Conservation (phyloP, 2,113 vertebrate genomes). For the Trematocara zebra region DNA sequence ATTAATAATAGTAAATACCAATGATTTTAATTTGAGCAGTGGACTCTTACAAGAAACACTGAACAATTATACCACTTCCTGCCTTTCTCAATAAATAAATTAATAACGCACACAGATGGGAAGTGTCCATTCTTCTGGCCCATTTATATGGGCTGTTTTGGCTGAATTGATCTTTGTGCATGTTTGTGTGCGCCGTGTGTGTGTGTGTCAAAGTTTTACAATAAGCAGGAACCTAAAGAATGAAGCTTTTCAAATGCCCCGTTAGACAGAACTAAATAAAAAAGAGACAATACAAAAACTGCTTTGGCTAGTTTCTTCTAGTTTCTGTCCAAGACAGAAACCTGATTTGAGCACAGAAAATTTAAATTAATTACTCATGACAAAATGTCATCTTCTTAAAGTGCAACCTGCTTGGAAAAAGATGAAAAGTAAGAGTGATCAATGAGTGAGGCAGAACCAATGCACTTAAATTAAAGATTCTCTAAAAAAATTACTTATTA, state of each 20-base stretch:
- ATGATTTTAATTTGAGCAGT: neutral
- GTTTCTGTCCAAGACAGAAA: neutral
- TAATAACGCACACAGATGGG: neutral
- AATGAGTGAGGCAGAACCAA: neutral
- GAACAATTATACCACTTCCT: neutral
- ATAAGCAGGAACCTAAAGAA: neutral
- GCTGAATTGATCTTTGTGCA: neutral
- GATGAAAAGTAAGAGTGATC: neutral
- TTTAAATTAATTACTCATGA: constrained; percentile 12
- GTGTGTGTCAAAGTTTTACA: neutral
- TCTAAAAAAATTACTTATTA: neutral
- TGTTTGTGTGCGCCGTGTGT: neutral
- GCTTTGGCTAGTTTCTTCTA: neutral
- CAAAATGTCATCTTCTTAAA: constrained; percentile 13
- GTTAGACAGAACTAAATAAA: neutral
- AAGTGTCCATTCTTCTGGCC: constrained; percentile 1
- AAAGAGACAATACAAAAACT: neutral
- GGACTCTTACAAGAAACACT: neutral
- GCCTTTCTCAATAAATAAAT: neutral
- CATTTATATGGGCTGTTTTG: neutral
- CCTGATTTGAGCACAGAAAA: neutral
- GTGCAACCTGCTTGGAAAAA: neutral
- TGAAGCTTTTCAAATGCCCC: constrained; percentile 36
- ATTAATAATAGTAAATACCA: neutral
- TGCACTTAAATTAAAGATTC: neutral